phyloP scores from a whole-genome alignment of 1,140 invertebrate genomes.

The Drosophila insularis region DNA sequence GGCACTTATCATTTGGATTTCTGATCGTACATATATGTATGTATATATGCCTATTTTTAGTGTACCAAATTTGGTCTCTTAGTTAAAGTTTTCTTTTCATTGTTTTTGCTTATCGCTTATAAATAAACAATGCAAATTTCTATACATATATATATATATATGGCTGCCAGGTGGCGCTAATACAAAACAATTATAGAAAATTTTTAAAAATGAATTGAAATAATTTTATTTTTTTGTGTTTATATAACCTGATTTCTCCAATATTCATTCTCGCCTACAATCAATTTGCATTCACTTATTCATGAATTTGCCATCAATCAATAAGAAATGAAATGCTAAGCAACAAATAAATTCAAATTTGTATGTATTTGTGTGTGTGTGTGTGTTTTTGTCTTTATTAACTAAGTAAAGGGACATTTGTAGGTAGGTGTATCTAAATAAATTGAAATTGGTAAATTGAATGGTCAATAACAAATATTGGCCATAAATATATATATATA shows the following conservation, averaged over 20 bases:
- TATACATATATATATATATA: background rate
- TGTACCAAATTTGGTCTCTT: background rate
- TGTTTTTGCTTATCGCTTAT: background rate
- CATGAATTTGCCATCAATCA: background rate
- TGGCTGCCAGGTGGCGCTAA: background rate
- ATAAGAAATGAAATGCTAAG: conserved; percentile 1
- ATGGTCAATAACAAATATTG: conserved; percentile 9
- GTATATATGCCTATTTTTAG: too few relatives aligned
- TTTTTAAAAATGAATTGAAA: background rate
- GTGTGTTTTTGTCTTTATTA: conserved; percentile 2
- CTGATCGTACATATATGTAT: too few relatives aligned
- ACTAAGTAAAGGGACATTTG: background rate
- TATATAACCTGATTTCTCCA: conserved; percentile 1
- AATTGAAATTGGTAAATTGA: conserved; percentile 10
- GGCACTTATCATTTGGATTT: too few relatives aligned
- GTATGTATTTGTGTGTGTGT: background rate
- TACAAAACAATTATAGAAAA: background rate
- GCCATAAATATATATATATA: background rate
- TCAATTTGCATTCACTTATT: conserved; percentile 3
- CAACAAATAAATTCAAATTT: conserved; percentile 10
- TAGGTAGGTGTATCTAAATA: background rate
- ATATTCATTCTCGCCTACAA: background rate
- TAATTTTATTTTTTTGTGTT: background rate
- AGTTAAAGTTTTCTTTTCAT: background rate
- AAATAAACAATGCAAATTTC: too few relatives aligned